These are phyloP conservation scores for Chrysogorgia sp. DNA, from an alignment of 92 coral and sea anemone genomes.

Conservation along the genomic window DNA sequence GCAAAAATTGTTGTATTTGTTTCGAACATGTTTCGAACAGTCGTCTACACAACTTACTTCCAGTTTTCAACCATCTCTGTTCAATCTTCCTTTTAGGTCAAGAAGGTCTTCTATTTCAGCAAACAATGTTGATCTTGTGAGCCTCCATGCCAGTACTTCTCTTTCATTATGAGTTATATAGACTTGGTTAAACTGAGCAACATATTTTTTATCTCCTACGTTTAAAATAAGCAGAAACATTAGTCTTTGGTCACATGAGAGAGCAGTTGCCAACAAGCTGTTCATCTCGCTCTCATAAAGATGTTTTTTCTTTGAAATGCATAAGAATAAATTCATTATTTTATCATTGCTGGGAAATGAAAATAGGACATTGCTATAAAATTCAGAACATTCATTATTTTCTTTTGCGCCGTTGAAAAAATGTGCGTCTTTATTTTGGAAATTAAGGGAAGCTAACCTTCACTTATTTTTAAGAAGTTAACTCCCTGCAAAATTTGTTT, in stretches of 20 bases:
- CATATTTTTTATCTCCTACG: conserved; percentile 40
- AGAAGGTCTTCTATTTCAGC: conserved; percentile 42
- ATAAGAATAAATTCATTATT: conserved; percentile 24
- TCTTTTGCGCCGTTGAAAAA: background rate
- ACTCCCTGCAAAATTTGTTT: conserved; percentile 21
- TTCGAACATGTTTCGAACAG: conserved; percentile 61
- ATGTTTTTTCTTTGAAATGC: too few species aligned
- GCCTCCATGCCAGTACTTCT: conserved; percentile 45
- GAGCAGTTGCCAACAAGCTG: conserved; percentile 5
- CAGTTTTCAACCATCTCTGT: background rate
- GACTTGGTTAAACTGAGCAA: conserved; percentile 35
- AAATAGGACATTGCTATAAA: conserved; percentile 28
- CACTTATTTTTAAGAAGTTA: conserved; percentile 44
- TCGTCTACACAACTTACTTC: conserved; percentile 52
- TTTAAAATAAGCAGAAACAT: conserved; percentile 28
- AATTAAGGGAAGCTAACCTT: conserved; percentile 37
- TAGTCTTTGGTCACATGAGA: conserved; percentile 48
- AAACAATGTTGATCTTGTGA: conserved; percentile 55
- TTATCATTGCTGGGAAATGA: conserved; percentile 45
- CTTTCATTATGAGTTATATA: conserved; percentile 42
- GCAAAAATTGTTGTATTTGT: conserved; percentile 53
- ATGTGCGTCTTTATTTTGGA: conserved; percentile 12
- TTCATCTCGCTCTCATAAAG: conserved; percentile 28
- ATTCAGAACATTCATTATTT: background rate
- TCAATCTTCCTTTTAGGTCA: conserved; percentile 8